Base-by-base conservation (phyloP, 1,140 invertebrate genomes). In the Lepidurus packardi region DNA sequence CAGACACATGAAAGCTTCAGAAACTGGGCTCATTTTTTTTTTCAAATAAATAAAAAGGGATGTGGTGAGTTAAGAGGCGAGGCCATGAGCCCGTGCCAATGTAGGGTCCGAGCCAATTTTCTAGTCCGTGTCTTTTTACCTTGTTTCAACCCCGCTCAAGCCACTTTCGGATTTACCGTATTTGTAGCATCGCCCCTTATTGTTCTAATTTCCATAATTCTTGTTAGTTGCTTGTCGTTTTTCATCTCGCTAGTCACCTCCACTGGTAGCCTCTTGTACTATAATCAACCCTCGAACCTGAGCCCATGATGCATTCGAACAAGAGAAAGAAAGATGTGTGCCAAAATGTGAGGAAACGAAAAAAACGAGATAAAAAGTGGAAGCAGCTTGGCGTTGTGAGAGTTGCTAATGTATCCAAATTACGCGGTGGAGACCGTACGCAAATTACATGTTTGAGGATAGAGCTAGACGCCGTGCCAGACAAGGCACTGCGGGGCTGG, bases 321-420 rank as follows among this genome's bases (percentile, higher is more conserved):
- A 21, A 16, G 16, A 65, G 21, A 65, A 65, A 65, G 53, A 65
- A 65, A 65, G 6, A 21, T 65, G 21, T 65, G 53, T 65, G 13
- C 6, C 53, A 65, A 65, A 65, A 65, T 21, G 21, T 5, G 53
- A 65, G 13, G 53, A 16, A 47, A 21, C 21, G 21, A 65, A 65
- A 65, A 65, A 21, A 65, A 3, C n/a, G 21, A 65, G 53, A n/a
- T 21, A 16, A 13, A 65, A 65, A 65, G 21, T 21, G 53, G 21
- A 65, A 21, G 53, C 53, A 65, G 21, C 13, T 13, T 65, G 16
- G 53, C 53, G 53, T 21, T 13, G 53, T n/a, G 53, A 65, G 16
- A 21, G 53, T 65, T 65, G 53, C 53, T 65, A 65, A 65, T n/a
- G 53, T 65, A 65, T 65, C 53, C 53, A 65, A 65, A 65, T 65